phyloP scores from a whole-genome alignment of 2,797 vertebrate species.

The Oreonectes daqikongensis region DNA sequence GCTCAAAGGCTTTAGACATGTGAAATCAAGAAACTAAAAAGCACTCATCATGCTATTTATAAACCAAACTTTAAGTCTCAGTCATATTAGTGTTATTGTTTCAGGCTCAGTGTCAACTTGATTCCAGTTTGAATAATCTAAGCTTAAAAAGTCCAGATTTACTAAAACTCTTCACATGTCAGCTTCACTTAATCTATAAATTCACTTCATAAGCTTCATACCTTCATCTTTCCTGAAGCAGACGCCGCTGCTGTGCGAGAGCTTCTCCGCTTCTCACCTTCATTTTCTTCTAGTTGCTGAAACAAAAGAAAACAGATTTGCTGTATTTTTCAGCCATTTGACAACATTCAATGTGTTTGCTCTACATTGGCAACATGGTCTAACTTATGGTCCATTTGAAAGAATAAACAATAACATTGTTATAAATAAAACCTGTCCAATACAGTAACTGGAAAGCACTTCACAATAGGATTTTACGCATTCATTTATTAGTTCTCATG shows the following conservation, averaged over 20 bases:
- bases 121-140: constrained; percentile 8
- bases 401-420: not conserved
- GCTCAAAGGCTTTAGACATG: not conserved
- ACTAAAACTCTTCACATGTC: constrained; percentile 26
- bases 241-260: constrained; percentile 70
- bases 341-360: not conserved
- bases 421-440: not conserved
- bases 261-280: constrained; percentile 66
- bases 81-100: constrained; percentile 15
- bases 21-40: not conserved
- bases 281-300: constrained; percentile 65
- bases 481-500: no score
- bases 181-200: constrained; percentile 14
- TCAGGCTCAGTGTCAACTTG: constrained; percentile 30
- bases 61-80: not conserved
- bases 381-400: not conserved
- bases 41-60: not conserved
- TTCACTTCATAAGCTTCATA: constrained; percentile 50
- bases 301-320: constrained; percentile 11
- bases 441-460: no score
- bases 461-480: no score
- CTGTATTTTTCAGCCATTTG: constrained; percentile 3
- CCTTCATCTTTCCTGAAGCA: constrained; percentile 78
- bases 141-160: constrained; percentile 21
- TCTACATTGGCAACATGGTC: not conserved